Conservation (phyloP, 2,888 invertebrate genomes). For the Epistrophe grossulariae region DNA sequence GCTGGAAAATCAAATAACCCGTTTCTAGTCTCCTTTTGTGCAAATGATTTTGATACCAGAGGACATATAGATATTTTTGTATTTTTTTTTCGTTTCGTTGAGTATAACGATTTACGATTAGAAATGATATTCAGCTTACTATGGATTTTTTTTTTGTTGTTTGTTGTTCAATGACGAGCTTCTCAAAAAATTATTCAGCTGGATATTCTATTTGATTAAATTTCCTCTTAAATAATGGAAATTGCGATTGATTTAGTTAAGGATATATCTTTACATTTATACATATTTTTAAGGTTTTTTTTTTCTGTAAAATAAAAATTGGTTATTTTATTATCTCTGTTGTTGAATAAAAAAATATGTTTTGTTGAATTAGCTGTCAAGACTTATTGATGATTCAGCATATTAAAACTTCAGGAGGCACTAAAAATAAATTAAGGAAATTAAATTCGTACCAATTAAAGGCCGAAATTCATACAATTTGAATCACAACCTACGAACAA, state of each 20-base stretch:
- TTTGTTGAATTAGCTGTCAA: background rate
- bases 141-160: slow-evolving; percentile 1
- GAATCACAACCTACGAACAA: no score
- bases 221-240: slow-evolving; percentile 28
- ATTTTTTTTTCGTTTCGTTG: slow-evolving; percentile 14
- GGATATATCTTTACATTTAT: background rate
- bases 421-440: background rate
- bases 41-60: slow-evolving; percentile 27
- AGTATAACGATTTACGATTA: slow-evolving; percentile 25
- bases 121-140: slow-evolving; percentile 28
- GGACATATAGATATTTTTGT: slow-evolving; percentile 6
- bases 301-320: background rate
- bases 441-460: no score
- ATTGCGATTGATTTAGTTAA: slow-evolving; percentile 6
- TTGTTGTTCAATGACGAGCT: slow-evolving; percentile 6
- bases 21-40: slow-evolving; percentile 12
- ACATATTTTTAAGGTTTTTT: background rate
- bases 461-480: no score
- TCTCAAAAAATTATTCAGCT: slow-evolving; percentile 40
- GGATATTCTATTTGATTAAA: slow-evolving; percentile 56
- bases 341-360: slow-evolving; percentile 5
- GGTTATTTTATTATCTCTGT: background rate
- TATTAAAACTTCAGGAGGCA: background rate
- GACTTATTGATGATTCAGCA: background rate
- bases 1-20: slow-evolving; percentile 33